Percentiles rank a stretch among this genome's conserved stretches.
Evolutionary conservation across 2,113 vertebrate species (phyloP).

Genomic region (Cyanoliseus patagonus): DNA sequence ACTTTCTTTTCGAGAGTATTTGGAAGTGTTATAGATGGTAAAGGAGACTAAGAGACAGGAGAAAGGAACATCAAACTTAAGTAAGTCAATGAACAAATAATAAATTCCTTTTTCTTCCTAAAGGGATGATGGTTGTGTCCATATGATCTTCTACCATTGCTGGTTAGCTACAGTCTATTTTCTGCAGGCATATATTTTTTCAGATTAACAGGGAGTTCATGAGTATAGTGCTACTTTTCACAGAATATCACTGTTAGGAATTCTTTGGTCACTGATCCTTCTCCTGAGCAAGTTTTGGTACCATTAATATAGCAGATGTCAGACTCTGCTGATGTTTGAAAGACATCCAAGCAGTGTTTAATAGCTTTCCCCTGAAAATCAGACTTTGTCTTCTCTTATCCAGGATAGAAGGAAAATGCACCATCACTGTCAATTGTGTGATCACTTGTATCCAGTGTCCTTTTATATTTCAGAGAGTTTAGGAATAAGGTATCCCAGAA

Average conservation of each 20-base stretch:
- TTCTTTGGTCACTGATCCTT: not conserved
- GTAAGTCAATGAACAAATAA: not conserved
- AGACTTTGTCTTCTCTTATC: fast-evolving
- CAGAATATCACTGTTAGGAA: not conserved
- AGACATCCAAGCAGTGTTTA: not conserved
- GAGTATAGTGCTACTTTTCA: not conserved
- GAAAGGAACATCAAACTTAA: not conserved
- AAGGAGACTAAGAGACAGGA: not conserved
- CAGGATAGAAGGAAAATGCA: fast-evolving
- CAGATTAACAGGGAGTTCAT: not conserved
- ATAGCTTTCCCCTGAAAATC: not conserved
- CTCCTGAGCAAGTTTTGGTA: not conserved
- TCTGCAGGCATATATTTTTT: not conserved
- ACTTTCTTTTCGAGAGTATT: not conserved
- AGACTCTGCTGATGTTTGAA: not conserved
- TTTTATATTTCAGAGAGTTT: not conserved
- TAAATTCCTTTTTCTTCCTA: not conserved
- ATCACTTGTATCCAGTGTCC: not conserved
- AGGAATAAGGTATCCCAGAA: not conserved
- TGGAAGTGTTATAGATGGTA: not conserved
- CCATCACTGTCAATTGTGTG: not conserved
- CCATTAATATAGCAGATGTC: not conserved
- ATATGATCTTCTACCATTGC: not conserved
- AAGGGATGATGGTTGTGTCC: not conserved
- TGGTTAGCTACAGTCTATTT: not conserved